These are phyloP conservation scores for Siniperca obscura DNA, from an alignment of 2,797 vertebrate species.

Conservation along the genomic window DNA sequence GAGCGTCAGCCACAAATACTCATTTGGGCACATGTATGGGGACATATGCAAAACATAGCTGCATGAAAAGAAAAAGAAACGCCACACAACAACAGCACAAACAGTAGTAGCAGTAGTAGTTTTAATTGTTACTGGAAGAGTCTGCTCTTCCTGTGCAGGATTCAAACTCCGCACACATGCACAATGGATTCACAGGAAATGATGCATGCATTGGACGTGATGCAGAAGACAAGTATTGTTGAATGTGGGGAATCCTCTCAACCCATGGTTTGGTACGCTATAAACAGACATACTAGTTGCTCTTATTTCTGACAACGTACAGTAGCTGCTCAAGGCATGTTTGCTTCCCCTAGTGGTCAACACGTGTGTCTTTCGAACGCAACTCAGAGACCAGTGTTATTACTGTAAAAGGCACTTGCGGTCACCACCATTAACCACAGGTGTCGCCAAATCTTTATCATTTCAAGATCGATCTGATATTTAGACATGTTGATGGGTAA, in stretches of 20 bases:
- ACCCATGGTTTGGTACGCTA: slow-evolving; percentile 4
- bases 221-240: neutral
- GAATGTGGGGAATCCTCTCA: slow-evolving; percentile 3
- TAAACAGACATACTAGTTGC: slow-evolving; percentile 4
- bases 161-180: too few species aligned
- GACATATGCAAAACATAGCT: slow-evolving; percentile 24
- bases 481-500: neutral
- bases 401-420: neutral
- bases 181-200: too few species aligned
- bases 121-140: too few species aligned
- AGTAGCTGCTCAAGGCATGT: slow-evolving; percentile 1
- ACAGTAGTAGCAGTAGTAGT: too few species aligned
- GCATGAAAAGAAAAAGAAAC: neutral
- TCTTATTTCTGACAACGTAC: slow-evolving; percentile 11
- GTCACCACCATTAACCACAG: neutral
- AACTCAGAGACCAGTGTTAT: neutral
- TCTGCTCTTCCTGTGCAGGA: too few species aligned
- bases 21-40: neutral
- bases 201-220: too few species aligned
- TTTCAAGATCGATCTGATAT: neutral
- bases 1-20: slow-evolving; percentile 17
- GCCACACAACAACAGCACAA: neutral
- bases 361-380: neutral
- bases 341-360: neutral
- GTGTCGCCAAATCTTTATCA: neutral